Conservation (phyloP, 2,888 invertebrate genomes). For the Matsumyia berberina region DNA sequence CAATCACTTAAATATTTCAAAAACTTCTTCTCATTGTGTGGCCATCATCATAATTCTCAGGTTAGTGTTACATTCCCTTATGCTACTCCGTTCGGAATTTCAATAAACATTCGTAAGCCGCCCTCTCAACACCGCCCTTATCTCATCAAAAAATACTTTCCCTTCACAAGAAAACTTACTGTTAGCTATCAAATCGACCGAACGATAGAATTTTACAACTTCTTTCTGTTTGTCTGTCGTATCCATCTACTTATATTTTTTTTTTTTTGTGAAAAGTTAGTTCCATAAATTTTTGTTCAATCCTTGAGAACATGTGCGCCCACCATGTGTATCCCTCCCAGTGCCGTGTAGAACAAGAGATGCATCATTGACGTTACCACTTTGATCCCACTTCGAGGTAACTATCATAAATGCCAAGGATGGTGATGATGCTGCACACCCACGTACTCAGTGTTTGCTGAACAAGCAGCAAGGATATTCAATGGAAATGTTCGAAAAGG, state of each 20-base stretch:
- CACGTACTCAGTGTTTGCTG: conserved; percentile 18
- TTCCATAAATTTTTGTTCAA: conserved; percentile 48
- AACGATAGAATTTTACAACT: conserved; percentile 17
- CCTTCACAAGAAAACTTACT: conserved; percentile 1
- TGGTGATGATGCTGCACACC: neutral
- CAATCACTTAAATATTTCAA: conserved; percentile 29
- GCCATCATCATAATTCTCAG: conserved; percentile 23
- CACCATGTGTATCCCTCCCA: neutral
- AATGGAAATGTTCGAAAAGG: conserved; percentile 39
- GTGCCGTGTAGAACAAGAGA: conserved; percentile 23
- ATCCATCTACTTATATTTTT: neutral
- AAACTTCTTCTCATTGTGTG: conserved; percentile 9
- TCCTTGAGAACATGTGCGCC: conserved; percentile 32
- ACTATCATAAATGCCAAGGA: conserved; percentile 25
- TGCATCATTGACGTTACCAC: conserved; percentile 27
- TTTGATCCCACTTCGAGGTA: conserved; percentile 33
- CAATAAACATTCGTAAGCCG: neutral
- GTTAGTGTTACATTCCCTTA: conserved; percentile 2
- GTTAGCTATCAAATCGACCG: conserved; percentile 13
- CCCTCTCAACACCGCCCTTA: conserved; percentile 4
- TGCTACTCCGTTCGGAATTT: neutral
- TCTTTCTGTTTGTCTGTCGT: neutral
- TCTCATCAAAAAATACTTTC: conserved; percentile 13
- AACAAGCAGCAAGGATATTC: conserved; percentile 29
- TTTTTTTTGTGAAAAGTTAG: conserved; percentile 36